phyloP scores from a whole-genome alignment of 37 sponge, comb jelly and placozoan species.

The Hexactinellida sp. region DNA sequence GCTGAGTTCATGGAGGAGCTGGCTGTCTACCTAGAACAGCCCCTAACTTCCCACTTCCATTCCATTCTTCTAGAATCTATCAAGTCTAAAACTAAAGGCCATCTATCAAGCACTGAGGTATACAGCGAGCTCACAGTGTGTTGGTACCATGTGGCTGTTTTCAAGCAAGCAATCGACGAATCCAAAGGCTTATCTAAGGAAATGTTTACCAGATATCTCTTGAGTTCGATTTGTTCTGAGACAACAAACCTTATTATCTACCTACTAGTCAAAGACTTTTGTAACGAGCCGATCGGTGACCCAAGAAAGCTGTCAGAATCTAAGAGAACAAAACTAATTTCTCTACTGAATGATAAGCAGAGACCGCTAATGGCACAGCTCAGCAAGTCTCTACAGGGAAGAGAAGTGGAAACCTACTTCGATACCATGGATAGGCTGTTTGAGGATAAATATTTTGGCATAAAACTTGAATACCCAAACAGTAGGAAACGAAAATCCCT shows the following conservation, averaged over 20 bases:
- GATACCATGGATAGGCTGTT: not conserved
- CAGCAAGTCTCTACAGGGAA: not conserved
- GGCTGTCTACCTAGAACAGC: not conserved
- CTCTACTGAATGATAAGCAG: not conserved
- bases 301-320: not conserved
- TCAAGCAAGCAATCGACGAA: not conserved
- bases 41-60: not conserved
- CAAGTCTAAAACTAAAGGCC: not conserved
- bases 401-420: not conserved
- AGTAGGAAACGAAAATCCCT: not conserved
- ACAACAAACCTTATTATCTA: not conserved
- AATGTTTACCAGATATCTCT: not conserved
- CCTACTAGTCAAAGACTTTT: not conserved
- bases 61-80: not conserved
- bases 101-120: not conserved
- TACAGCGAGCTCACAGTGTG: not conserved
- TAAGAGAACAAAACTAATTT: not conserved
- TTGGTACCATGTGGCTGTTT: not conserved
- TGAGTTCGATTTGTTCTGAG: not conserved
- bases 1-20: not conserved
- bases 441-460: not conserved
- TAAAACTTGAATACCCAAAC: not conserved
- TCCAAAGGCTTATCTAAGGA: not conserved
- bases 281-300: not conserved
- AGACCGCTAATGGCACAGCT: not conserved